A percentile compares a stretch with the other conserved stretches of the same genome.
phyloP scores from a whole-genome alignment of 2,888 invertebrate genomes.

The Heliconius sara region DNA sequence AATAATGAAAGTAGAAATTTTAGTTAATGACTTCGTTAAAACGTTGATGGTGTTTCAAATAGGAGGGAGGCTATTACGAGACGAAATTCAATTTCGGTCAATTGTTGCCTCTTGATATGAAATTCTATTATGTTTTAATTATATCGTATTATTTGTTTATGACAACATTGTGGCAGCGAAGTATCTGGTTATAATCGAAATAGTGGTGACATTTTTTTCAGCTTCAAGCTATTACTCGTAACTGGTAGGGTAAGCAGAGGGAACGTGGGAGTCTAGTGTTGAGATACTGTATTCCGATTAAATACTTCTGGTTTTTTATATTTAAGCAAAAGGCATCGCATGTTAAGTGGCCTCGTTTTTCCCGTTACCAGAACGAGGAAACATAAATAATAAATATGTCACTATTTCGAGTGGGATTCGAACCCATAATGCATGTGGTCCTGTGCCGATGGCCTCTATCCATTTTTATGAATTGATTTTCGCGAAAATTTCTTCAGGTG shows the following conservation, averaged over 20 bases:
- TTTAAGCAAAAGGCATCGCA: too few relatives aligned
- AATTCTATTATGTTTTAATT: slow-evolving; percentile 19
- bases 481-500: not conserved
- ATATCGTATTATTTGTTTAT: not conserved
- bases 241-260: too few relatives aligned
- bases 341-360: too few relatives aligned
- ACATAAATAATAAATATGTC: not conserved
- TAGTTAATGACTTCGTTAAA: slow-evolving; percentile 33
- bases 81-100: slow-evolving; percentile 45
- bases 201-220: too few relatives aligned
- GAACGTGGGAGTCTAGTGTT: too few relatives aligned
- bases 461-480: too few relatives aligned
- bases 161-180: too few relatives aligned
- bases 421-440: not conserved
- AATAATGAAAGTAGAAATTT: slow-evolving; percentile 29
- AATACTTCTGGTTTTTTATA: too few relatives aligned
- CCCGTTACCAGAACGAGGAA: not conserved
- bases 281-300: too few relatives aligned
- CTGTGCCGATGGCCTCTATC: not conserved
- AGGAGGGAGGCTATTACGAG: slow-evolving; percentile 27
- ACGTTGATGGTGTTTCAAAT: slow-evolving; percentile 32
- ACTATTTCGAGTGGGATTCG: not conserved
- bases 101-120: slow-evolving; percentile 42
- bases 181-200: too few relatives aligned
- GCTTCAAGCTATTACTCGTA: too few relatives aligned